Evolutionary conservation across 2,888 invertebrate species (phyloP), one percentile per base, ranked within the genome.

Genomic region (Callinectes sapidus): DNA sequence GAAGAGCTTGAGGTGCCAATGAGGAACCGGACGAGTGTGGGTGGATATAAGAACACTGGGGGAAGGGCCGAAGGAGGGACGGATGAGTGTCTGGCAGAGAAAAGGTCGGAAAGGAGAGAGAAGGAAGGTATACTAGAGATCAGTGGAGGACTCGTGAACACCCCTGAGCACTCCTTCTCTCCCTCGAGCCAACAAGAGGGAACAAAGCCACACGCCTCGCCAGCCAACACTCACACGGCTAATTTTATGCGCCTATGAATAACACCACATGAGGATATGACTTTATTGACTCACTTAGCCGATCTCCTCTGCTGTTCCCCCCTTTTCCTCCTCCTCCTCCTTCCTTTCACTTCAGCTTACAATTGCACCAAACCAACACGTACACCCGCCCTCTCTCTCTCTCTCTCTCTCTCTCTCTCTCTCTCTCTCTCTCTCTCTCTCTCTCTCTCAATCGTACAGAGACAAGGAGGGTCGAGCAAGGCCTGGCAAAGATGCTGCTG

Each of bases 101-200:
- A 77, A n/a, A 28, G 71, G 28, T 13, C 23, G 71, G n/a, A 35
- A 81, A 35, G 35, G 35, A 35, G 16, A 35, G 81, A 35, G 81
- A 81, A 35, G 35, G 14, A 81, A 18, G 81, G 48, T 48, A 48
- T 35, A 81, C 81, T 81, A 18, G 35, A 35, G 81, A 16, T 81
- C 81, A 13, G 35, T 81, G 35, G 81, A 81, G 81, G 14, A 81
- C 71, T 28, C 28, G 13, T 6, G 71, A 77, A 32, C 71, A 35
- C 61, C 55, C 55, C 61, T 54, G 87, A 87, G 2, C 88, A 28
- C 88, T 28, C 48, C 88, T 88, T 61, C 88, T 32, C 88, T 32
- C 88, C 55, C 88, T 54, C 88, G 16, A 55, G 35, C 81, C 35
- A 81, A 81, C 81, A 81, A 81, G 81, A 81, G 35, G 81, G 81